Conservation (phyloP, 2,113 vertebrate genomes). For the Poicephalus meyeri region DNA sequence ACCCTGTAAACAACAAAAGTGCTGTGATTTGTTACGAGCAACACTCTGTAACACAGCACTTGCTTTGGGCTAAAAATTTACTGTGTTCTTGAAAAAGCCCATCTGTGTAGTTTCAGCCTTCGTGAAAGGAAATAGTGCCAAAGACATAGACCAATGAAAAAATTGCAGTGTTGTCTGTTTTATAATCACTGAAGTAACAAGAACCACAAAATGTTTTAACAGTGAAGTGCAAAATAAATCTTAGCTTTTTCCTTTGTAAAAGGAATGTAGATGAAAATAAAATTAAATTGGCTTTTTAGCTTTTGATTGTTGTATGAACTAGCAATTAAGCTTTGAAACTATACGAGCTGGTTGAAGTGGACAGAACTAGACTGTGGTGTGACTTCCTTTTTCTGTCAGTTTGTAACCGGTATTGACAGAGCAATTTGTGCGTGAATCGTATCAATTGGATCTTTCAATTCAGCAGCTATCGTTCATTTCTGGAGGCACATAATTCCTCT, state of each 20-base stretch:
- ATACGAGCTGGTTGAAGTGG: neutral
- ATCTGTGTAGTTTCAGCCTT: neutral
- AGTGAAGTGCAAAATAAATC: neutral
- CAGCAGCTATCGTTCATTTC: neutral
- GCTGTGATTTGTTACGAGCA: constrained; percentile 2
- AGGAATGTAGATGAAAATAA: neutral
- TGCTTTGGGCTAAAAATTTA: constrained; percentile 27
- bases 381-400: neutral
- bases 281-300: neutral
- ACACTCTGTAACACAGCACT: neutral
- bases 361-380: neutral
- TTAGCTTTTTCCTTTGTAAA: neutral
- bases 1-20: neutral
- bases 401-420: constrained; percentile 36
- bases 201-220: neutral
- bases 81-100: neutral
- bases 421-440: neutral
- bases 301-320: neutral
- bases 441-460: neutral
- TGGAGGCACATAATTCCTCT: neutral
- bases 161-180: neutral
- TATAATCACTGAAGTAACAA: neutral
- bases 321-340: neutral
- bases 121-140: neutral
- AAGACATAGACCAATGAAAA: neutral